Evolutionary conservation across 2,797 vertebrate species (phyloP), one percentile per base, ranked within the genome.

Genomic region (Enteromius viviparus): DNA sequence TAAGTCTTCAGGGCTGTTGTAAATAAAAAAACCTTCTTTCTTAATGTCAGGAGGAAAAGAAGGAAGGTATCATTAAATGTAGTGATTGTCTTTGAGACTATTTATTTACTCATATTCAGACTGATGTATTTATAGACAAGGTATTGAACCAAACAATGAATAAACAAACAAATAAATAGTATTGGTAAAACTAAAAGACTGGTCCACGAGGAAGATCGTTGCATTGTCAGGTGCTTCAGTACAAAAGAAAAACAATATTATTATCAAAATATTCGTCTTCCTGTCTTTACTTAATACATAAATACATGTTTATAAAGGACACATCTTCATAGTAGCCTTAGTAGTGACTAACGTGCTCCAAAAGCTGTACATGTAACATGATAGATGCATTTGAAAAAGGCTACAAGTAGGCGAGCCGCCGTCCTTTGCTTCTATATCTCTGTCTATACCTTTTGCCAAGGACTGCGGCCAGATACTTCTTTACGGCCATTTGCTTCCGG

Each of bases 371-470:
- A 95, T 60, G 45, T 93, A 9, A 94, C 89, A 91, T 86, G 92
- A 89, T 91, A 88, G 68, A 64, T 11, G 14, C 45, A 53, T 81
- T 74, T 80, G 68, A 91, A 93, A 91, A 94, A 93, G 92, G 95
- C 97, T 98, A 99, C 96, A 98, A 98, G 95, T 96, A 98, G 83
- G 96, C 95, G 96, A 97, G 95, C 93, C 97, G 95, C 92, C 97
- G 97, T 96, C 98, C 97, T 97, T 98, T 98, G 96, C 96, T 98
- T 96, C 97, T 98, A 97, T 97, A 94, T 95, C 97, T 98, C 95
- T 99, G 98, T 97, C 97, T 99, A 96, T 99, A 99, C 97, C 98
- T 99, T 98, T 98, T 98, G 95, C 98, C 98, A 89, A 99, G 95
- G 92, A 99, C 97, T 0, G 98, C 97, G 42, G 98, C 96, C 96